phyloP scores from a whole-genome alignment of 2,113 vertebrate species.

The Psittacara wagleri region DNA sequence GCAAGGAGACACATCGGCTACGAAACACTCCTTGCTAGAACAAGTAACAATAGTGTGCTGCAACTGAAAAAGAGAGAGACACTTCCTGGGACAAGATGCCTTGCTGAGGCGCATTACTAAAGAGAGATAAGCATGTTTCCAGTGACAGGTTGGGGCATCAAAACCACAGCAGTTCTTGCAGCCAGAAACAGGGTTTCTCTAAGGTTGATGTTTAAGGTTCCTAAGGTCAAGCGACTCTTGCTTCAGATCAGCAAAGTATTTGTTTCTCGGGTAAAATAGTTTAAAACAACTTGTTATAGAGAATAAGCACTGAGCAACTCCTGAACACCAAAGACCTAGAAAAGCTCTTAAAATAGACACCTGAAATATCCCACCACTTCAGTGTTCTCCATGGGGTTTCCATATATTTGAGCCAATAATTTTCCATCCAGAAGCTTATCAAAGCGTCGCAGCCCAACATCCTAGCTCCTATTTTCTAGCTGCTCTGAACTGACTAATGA shows the following conservation, averaged over 20 bases:
- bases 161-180: neutral
- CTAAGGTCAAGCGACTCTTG: neutral
- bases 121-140: neutral
- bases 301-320: neutral
- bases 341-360: neutral
- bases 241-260: neutral
- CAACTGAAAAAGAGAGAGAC: conserved; percentile 2
- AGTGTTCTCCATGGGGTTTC: neutral
- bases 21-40: conserved; percentile 59
- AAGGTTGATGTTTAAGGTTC: neutral
- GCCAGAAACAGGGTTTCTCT: neutral
- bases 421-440: neutral
- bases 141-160: neutral
- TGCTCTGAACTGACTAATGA: neutral
- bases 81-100: conserved; percentile 47
- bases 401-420: neutral
- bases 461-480: neutral
- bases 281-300: neutral
- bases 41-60: conserved; percentile 55
- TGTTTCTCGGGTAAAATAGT: neutral
- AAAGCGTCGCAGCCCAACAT: neutral
- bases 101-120: neutral
- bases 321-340: neutral
- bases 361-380: neutral
- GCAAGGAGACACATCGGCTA: conserved; percentile 60